Evolutionary conservation across 1,140 invertebrate genomes (phyloP).

Genomic region (Ladona fulva): DNA sequence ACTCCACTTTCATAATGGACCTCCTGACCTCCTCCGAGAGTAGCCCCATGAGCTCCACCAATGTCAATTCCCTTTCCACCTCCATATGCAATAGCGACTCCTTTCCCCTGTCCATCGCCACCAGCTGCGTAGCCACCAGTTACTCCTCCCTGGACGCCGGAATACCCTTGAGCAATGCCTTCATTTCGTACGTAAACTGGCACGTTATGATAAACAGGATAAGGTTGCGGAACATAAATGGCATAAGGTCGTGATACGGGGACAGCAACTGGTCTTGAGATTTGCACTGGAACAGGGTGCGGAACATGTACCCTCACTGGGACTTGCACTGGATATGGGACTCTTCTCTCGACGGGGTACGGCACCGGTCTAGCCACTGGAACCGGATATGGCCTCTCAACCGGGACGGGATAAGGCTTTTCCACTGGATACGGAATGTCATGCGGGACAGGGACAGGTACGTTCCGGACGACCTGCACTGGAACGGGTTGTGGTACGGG

Average conservation of each 20-base stretch:
- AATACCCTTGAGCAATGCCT: too few species aligned
- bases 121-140: too few species aligned
- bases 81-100: too few species aligned
- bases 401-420: slow-evolving; percentile 21
- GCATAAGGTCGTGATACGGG: slow-evolving; percentile 12
- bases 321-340: slow-evolving; percentile 27
- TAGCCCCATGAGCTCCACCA: too few species aligned
- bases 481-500: slow-evolving; percentile 38
- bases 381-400: slow-evolving; percentile 16
- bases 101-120: too few species aligned
- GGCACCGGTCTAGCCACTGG: slow-evolving; percentile 19
- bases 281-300: slow-evolving; percentile 24
- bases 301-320: slow-evolving; percentile 25
- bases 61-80: too few species aligned
- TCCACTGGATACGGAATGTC: slow-evolving; percentile 24
- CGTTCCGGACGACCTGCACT: slow-evolving; percentile 35
- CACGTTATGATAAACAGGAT: too few species aligned
- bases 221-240: too few species aligned
- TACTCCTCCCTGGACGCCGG: too few species aligned
- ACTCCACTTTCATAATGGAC: too few species aligned
- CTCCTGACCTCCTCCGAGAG: too few species aligned
- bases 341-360: neutral
- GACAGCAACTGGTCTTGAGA: slow-evolving; percentile 24
- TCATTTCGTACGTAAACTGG: too few species aligned
- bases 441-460: slow-evolving; percentile 26